Base-by-base conservation (phyloP, 2,888 invertebrate species). In the Drosophila putrida region DNA sequence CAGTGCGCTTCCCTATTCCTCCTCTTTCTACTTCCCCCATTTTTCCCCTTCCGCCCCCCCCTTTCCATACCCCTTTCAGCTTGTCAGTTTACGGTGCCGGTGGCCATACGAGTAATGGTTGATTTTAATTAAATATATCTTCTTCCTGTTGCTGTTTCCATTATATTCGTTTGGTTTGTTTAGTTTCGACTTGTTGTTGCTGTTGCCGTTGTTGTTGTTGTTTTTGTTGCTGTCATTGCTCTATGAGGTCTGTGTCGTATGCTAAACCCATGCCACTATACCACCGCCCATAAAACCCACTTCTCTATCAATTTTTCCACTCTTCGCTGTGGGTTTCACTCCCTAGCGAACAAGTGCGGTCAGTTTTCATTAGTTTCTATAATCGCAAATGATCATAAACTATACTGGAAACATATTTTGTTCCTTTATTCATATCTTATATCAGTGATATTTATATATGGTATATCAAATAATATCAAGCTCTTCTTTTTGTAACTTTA, bases 81-180 rank as follows among this genome's bases (percentile, higher is more conserved):
- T 73, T 58, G 67, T 64, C 53, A 63, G 71, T 71, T 85, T 61
- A 71, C 78, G 73, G 77, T 82, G 75, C 75, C 86, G 89, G 83
- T 88, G 90, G 82, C 70, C 83, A 87, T 55, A 47, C 72, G 68
- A 77, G 78, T 75, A 81, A 88, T 83, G 79, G 82, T 87, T 92
- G 90, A 90, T 90, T 92, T 92, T 91, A 92, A 92, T 92, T 92
- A 92, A 92, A 91, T 91, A 92, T 91, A 91, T 92, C 90, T 92
- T 92, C 92, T 92, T 92, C 91, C 92, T 92, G 91, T 90, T 65
- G 80, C 80, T 77, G 76, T 74, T 83, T 82, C 80, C 82, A 80
- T 74, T 79, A 58, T 76, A 74, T 83, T 71, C 71, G 58, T 55
- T 65, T 75, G 38, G 31, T 31, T 31, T 31, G 38, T 44, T 36